Percentiles rank a stretch among this genome's conserved stretches.
These are phyloP conservation scores for Hemicrepidius hirtus DNA, from an alignment of 2,888 invertebrate species.

Conservation along the genomic window DNA sequence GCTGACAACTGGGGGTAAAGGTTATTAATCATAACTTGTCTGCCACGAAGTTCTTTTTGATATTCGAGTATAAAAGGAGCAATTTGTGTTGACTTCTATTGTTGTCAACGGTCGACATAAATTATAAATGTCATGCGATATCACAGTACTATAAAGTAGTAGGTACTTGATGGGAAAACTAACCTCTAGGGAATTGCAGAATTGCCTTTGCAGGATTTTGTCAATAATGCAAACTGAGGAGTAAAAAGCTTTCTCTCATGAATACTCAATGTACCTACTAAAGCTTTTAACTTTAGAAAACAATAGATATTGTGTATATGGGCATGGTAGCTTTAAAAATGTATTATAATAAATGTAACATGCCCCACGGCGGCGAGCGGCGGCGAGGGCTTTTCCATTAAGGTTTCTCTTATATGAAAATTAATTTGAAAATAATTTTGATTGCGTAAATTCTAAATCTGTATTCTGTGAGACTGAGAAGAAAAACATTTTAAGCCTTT, in stretches of 20 bases:
- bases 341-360: no score
- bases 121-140: constrained; percentile 29
- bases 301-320: background rate
- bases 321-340: no score
- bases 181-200: constrained; percentile 12
- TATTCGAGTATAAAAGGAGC: constrained; percentile 23
- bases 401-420: no score
- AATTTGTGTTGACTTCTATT: constrained; percentile 28
- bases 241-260: constrained; percentile 5
- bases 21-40: constrained; percentile 29
- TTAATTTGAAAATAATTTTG: no score
- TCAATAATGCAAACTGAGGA: constrained; percentile 34
- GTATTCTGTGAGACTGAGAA: no score
- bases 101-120: constrained; percentile 26
- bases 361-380: no score
- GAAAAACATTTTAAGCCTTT: no score
- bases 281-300: background rate
- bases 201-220: constrained; percentile 25
- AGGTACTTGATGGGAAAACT: constrained; percentile 23
- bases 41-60: constrained; percentile 16
- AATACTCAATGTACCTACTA: background rate
- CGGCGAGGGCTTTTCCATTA: no score
- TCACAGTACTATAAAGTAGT: constrained; percentile 27
- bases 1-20: constrained; percentile 18
- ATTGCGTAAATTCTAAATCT: no score